Base-by-base conservation (phyloP, 2,797 vertebrate genomes). In the Myotis myotis region DNA sequence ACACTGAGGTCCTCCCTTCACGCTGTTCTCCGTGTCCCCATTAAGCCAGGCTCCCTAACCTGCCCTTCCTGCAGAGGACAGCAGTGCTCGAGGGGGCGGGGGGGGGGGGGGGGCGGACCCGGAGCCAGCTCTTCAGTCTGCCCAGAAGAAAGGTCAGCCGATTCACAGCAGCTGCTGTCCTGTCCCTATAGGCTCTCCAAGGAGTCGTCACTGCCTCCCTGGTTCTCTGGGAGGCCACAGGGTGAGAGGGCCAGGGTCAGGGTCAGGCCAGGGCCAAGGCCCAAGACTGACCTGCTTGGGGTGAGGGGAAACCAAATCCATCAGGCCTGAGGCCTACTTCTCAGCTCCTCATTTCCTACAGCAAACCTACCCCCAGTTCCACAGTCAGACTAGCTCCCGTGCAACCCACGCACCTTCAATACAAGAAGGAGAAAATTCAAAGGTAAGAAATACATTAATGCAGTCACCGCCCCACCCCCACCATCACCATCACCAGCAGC, bases 21-120 rank as follows among this genome's bases (percentile, higher is more conserved):
- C 1, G 57, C 16, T 30, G 7, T 51, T 51, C 70, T 64, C 36
- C 0, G 8, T 0, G 0, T 3, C 30, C 22, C 41, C 0, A n/a
- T 3, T 47, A 53, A 81, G 66, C 53, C 22, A 16, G 7, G 38
- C 6, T 1, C 53, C 53, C 76, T 51, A 41, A 9, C 12, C 15
- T 9, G 71, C 28, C 33, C 66, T 41, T 16, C 28, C 33, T 57
- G 55, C 66, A 57, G 44, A 33, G 66, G 33, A 64, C 33, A 25
- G 33, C 1, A 0, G 38, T 55, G 38, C 28, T 64, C 6, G 0
- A 0, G 85, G 64, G 22, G 36, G 19, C 10, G 0, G 8, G 44
- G 44, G 44, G 15, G 2, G 9, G 8, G 44, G 44, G 44, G 47
- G 12, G 12, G 47, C 19, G 81, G 55, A 30, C 57, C 70, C 30